Evolutionary conservation across 64 coral and sea anemone species (phyloP), one percentile per base, ranked within the genome.

Genomic region (Actinia tenebrosa): DNA sequence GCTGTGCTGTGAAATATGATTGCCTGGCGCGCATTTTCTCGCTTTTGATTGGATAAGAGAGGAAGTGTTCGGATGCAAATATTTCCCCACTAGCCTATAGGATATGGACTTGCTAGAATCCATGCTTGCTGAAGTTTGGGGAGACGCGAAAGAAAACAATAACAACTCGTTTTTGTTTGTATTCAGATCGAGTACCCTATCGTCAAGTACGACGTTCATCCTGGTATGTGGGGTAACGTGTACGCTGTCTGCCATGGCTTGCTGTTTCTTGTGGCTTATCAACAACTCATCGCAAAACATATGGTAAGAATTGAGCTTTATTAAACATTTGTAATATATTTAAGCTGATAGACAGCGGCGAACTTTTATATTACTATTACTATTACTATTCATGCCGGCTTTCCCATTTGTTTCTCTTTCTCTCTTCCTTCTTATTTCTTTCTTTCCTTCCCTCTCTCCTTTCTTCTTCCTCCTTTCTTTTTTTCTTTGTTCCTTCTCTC

Each of bases 171-270:
- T 0, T 37, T 37, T 37, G 30, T 37, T 37, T 22, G 50, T 80
- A 52, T 25, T 6, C 52, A 94, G 95, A 87, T 98, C 83, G 89
- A 94, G 69, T 89, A 89, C 44, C 91, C 95, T 19, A 68, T 91
- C 54, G 11, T 55, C 53, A 98, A 94, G 25, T 94, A 93, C 44
- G 84, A 98, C 87, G 86, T 64, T 16, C 87, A 78, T 44, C 68
- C 89, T 54, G 44, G 88, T 13, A n/a, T 13, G 3, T 89, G 88
- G 86, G 77, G 86, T 23, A 98, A 86, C 58, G 1, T 93, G 30
- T 98, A 98, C 79, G 88, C 87, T 4, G 43, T 98, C 44, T 26
- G 83, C n/a, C 95, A 98, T 77, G 81, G 58, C 87, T 37, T 88
- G 43, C 46, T 93, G 6, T 86, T 63, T 23, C 26, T 88, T 45